These are phyloP conservation scores for Oscheius sp. DNA, from an alignment of 2,888 invertebrate species.

Conservation along the genomic window DNA sequence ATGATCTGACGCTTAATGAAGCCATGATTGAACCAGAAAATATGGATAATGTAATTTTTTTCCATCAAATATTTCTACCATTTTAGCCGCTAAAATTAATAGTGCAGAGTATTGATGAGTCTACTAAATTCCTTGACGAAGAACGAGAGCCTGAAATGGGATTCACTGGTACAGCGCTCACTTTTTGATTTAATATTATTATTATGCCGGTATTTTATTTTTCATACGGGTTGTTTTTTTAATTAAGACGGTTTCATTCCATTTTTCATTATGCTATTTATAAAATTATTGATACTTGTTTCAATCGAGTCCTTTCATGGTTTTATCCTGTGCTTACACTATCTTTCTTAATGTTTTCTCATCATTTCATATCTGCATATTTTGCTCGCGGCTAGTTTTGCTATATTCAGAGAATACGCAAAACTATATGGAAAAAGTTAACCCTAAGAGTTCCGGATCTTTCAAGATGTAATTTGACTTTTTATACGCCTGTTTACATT, in stretches of 20 bases:
- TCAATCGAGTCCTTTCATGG: too few species aligned
- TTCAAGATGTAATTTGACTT: too few species aligned
- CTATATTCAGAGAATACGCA: too few species aligned
- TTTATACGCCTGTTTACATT: not conserved
- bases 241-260: not conserved
- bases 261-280: not conserved
- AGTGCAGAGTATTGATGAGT: slow-evolving; percentile 28
- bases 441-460: too few species aligned
- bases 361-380: too few species aligned
- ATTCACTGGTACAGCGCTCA: slow-evolving; percentile 64
- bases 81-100: slow-evolving; percentile 56
- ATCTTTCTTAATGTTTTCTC: too few species aligned
- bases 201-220: not conserved
- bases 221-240: not conserved
- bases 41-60: slow-evolving; percentile 41
- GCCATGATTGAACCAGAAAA: slow-evolving; percentile 58
- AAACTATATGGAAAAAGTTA: too few species aligned
- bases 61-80: not conserved
- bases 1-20: slow-evolving; percentile 57
- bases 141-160: slow-evolving; percentile 61
- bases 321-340: too few species aligned
- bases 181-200: slow-evolving; percentile 37
- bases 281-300: too few species aligned
- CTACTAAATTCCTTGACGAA: slow-evolving; percentile 33
- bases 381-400: too few species aligned